Base-by-base conservation (phyloP, 2,113 vertebrate genomes). In the Nannobrachium achirus region DNA sequence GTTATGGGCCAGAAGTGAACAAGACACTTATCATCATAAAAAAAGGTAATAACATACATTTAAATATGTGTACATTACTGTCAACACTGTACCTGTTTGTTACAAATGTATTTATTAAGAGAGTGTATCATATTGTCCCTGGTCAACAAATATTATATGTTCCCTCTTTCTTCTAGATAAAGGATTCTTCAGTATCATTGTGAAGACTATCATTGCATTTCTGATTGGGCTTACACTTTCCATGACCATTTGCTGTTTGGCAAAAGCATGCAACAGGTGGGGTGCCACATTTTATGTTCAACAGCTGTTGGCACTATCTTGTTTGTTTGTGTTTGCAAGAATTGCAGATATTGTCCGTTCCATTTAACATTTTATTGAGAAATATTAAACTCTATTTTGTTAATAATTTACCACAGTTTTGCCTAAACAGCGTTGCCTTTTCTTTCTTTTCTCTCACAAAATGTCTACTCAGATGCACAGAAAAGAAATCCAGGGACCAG, bases 221-320 rank as follows among this genome's bases (percentile, higher is more conserved):
- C 8, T 75, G 1, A 10, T 18, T 7, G 91, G 88, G 18, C 51
- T 67, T 0, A 7, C 75, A 2, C 38, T 73, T 18, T 70, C 85
- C 44, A 16, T 81, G 0, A 0, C 41, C 44, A 45, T 86, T 50
- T 66, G 66, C 49, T 82, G 67, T 70, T 67, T 77, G 25, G 0
- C 2, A 1, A n/a, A 6, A 59, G 83, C 33, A 33, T 73, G 58
- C 56, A 3, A 5, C n/a, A 84, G 82, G 89, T 88, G 76, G 7
- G 25, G 59, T 3, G 0, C 25, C n/a, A 3, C 64, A 20, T 20
- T 5, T 46, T 19, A 20, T 60, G 0, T 7, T 1, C 1, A n/a
- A n/a, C n/a, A n/a, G n/a, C n/a, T n/a, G n/a, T n/a, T n/a, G n/a
- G n/a, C n/a, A 8, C 10, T 45, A 7, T 51, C 14, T 20, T 11